Base-by-base conservation (phyloP, 2,888 invertebrate genomes). In the Ormyrus nitidulus region DNA sequence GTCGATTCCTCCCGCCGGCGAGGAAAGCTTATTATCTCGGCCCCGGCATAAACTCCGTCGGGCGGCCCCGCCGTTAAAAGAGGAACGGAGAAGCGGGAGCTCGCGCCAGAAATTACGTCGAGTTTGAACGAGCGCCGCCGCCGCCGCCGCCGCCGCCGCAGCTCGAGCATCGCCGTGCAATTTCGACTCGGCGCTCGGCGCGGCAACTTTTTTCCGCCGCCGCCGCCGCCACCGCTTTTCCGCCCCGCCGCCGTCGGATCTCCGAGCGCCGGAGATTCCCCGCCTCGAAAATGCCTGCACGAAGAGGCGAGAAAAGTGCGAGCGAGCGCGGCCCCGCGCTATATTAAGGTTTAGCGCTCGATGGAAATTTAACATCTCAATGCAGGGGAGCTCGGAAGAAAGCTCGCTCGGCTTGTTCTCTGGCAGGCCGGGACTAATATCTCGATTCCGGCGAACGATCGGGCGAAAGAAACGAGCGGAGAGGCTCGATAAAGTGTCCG, bases 1-100 rank as follows among this genome's bases (percentile, higher is more conserved):
- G 34, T 34, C 34, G 34, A 34, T 34, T 34, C 34, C 34, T 34
- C 34, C 34, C 3, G 51, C 3, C 48, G 59, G 53, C 59, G 77
- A 71, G 79, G 72, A 80, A 80, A 80, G 80, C 72, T 80, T 73
- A 77, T 80, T 80, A 80, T 80, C 73, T 73, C 71, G 44, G 69
- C 34, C 34, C 34, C 56, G 58, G 69, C 64, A 61, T 74, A 74
- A 79, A 73, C 78, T 79, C 77, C 65, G 64, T 53, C 61, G 68
- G 46, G 61, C 65, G 56, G 65, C 44, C 58, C 73, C 48, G 56
- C 56, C 64, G 70, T 44, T 59, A 66, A 77, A 65, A 53, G 59
- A 53, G 19, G 61, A 11, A 13, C 9, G 51, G 10, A 46, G n/a
- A 19, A 19, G n/a, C 59, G 59, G 8, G 46, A 34, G 51, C 19